Evolutionary conservation across 2,113 vertebrate species (phyloP).

Genomic region (Dissostichus mawsoni): DNA sequence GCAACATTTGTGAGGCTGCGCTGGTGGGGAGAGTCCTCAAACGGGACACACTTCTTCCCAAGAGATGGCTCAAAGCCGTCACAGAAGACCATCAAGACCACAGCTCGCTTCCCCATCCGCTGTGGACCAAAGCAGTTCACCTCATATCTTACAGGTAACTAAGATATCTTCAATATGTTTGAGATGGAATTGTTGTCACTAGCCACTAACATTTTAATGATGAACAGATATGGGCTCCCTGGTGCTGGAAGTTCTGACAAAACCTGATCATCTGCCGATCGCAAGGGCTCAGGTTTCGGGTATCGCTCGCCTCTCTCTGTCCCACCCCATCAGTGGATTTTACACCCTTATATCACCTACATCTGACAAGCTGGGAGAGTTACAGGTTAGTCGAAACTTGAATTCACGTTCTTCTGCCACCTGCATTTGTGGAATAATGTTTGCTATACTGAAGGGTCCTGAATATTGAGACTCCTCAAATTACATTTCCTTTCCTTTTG

Average conservation of each 20-base stretch:
- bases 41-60: slow-evolving; percentile 89
- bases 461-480: background rate
- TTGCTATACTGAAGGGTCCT: background rate
- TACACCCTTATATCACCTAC: slow-evolving; percentile 91
- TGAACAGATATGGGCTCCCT: slow-evolving; percentile 92
- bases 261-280: slow-evolving; percentile 87
- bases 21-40: slow-evolving; percentile 95
- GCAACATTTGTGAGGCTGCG: slow-evolving; percentile 86
- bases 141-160: slow-evolving; percentile 92
- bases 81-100: slow-evolving; percentile 85
- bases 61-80: slow-evolving; percentile 81
- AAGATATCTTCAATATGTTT: background rate
- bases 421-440: slow-evolving; percentile 1
- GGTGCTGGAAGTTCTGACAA: slow-evolving; percentile 91
- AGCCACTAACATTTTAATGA: slow-evolving; percentile 4
- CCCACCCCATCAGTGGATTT: slow-evolving; percentile 87
- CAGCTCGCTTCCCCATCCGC: slow-evolving; percentile 88
- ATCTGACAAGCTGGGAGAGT: slow-evolving; percentile 92
- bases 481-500: background rate
- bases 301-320: slow-evolving; percentile 88
- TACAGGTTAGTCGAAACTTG: slow-evolving; percentile 85
- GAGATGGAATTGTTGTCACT: background rate
- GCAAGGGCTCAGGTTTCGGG: slow-evolving; percentile 87
- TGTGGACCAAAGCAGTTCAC: slow-evolving; percentile 93
- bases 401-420: background rate